phyloP scores from a whole-genome alignment of 2,797 vertebrate genomes.

The Hydrolagus colliei region DNA sequence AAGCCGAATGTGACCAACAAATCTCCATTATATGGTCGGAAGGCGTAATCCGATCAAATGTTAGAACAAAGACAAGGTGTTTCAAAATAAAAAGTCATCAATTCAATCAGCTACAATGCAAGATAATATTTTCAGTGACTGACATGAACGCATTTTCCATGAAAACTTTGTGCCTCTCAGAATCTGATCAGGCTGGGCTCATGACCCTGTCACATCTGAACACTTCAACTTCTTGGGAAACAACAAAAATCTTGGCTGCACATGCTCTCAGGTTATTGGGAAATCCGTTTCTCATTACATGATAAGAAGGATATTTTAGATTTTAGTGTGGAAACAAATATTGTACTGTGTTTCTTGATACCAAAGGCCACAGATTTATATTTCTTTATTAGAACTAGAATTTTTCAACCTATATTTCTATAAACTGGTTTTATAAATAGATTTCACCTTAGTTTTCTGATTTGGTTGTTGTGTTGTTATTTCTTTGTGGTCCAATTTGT shows the following conservation, averaged over 20 bases:
- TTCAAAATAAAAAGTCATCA: neutral
- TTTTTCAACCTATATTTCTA: slow-evolving; percentile 6
- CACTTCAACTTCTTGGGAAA: slow-evolving; percentile 2
- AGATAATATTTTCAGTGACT: neutral
- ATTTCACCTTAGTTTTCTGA: neutral
- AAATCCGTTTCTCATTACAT: neutral
- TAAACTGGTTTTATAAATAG: neutral
- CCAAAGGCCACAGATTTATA: neutral
- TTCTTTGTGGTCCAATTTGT: neutral
- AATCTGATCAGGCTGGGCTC: neutral
- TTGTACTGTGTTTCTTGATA: neutral
- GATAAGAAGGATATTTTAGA: slow-evolving; percentile 19
- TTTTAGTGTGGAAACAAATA: neutral
- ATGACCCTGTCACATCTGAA: neutral
- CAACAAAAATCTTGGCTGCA: neutral
- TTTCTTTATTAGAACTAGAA: neutral
- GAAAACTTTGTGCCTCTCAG: neutral
- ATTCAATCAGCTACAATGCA: neutral
- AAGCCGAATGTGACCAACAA: neutral
- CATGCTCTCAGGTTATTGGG: neutral
- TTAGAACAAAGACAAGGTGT: too few species aligned
- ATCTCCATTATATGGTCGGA: neutral
- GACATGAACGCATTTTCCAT: neutral
- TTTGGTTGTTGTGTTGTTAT: neutral
- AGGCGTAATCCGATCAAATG: neutral